Evolutionary conservation across 2,113 vertebrate genomes (phyloP).

Genomic region (Sminthopsis crassicaudata): DNA sequence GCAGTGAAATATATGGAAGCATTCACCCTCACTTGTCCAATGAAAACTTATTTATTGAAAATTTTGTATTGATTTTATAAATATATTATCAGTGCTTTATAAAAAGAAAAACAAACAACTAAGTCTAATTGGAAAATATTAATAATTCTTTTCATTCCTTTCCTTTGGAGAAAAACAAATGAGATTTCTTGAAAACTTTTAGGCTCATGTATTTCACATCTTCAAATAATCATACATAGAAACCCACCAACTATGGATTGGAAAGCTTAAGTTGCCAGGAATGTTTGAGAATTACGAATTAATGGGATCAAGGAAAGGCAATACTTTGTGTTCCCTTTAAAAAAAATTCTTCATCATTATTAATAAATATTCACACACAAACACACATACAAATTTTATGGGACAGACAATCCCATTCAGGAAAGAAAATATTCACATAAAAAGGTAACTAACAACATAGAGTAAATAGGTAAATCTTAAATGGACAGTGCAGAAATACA

Average conservation of each 20-base stretch:
- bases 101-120: background rate
- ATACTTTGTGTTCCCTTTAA: background rate
- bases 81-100: constrained; percentile 10
- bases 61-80: constrained; percentile 8
- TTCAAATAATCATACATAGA: background rate
- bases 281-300: background rate
- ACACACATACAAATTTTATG: background rate
- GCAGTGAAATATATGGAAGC: background rate
- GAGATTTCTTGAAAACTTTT: background rate
- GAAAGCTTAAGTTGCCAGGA: background rate
- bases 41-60: background rate
- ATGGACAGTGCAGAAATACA: background rate
- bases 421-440: background rate
- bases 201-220: rapidly evolving
- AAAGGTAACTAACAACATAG: background rate
- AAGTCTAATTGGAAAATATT: constrained; percentile 5
- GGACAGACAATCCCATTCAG: background rate
- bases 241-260: background rate
- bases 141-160: constrained; percentile 26
- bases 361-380: background rate
- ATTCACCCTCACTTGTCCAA: rapidly evolving
- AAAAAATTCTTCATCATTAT: background rate
- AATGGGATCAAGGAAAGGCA: background rate
- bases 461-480: background rate
- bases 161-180: background rate